Evolutionary conservation across 2,888 invertebrate species (phyloP).

Genomic region (Urechis unicinctus): DNA sequence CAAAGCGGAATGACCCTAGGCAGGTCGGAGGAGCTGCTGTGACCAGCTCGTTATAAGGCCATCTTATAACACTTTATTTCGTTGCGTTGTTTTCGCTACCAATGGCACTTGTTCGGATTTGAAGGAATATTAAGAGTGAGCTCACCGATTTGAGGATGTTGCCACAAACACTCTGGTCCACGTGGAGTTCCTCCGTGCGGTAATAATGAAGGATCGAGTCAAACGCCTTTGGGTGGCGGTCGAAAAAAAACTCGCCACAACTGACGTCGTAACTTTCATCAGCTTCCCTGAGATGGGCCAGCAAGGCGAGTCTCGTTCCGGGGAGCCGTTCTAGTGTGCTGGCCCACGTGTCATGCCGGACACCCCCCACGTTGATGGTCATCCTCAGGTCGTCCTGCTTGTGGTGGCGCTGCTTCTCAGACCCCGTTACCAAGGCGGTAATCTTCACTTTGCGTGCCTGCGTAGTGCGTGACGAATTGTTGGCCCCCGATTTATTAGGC

Average conservation of each 20-base stretch:
- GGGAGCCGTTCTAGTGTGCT: slow-evolving; percentile 34
- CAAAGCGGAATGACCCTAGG: too few relatives aligned
- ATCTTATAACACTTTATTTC: too few relatives aligned
- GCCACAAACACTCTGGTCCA: slow-evolving; percentile 44
- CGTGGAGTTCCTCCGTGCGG: slow-evolving; percentile 43
- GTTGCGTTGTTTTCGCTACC: too few relatives aligned
- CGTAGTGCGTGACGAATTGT: too few relatives aligned
- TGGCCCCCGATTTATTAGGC: too few relatives aligned
- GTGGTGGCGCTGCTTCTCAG: too few relatives aligned
- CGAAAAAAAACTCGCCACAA: slow-evolving; percentile 42
- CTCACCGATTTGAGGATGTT: slow-evolving; percentile 44
- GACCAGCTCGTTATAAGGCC: too few relatives aligned
- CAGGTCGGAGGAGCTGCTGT: too few relatives aligned
- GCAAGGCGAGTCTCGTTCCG: slow-evolving; percentile 37
- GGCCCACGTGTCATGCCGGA: slow-evolving; percentile 34
- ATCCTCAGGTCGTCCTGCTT: slow-evolving; percentile 6
- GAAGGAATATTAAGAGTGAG: too few relatives aligned
- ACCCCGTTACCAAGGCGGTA: too few relatives aligned
- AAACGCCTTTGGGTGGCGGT: slow-evolving; percentile 43
- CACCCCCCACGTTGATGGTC: slow-evolving; percentile 41
- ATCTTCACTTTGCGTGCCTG: too few relatives aligned
- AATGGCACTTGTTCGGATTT: too few relatives aligned
- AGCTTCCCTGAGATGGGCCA: slow-evolving; percentile 32
- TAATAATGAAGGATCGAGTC: slow-evolving; percentile 40
- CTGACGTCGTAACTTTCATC: slow-evolving; percentile 41